Base-by-base conservation (phyloP, 2,888 invertebrate genomes). In the Geophilus truncorum region DNA sequence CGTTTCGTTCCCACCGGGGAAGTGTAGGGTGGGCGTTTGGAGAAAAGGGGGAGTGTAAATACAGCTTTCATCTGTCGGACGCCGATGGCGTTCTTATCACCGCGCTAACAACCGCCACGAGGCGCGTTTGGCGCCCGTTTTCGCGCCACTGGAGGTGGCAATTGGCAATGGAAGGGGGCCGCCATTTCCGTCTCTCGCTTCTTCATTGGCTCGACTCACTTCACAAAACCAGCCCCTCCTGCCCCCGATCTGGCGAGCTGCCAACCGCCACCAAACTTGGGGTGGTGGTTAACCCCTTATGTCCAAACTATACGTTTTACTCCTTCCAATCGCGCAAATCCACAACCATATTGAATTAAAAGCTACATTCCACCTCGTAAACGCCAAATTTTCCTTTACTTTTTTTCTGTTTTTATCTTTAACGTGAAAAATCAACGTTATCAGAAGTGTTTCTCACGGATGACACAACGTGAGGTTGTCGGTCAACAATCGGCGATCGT, bases 101-200 rank as follows among this genome's bases (percentile, higher is more conserved):
- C 62, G 62, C 62, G 62, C 62, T 62, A 62, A 62, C 62, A 62
- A 62, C 62, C 62, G 62, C 62, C 62, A 62, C 62, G 62, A 62
- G 62, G 62, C 62, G 62, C 62, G 62, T 62, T 62, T 62, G 62
- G 62, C 62, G 23, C 62, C 62, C 62, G 62, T 62, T 62, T 62
- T 62, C 62, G 62, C 62, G 62, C 62, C 62, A 62, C 62, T 62
- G 62, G 62, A 62, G 62, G 62, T 62, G 62, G 62, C 62, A 62
- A 62, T 62, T 62, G 62, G 62, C 62, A 62, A 23, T 62, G 62
- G 62, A 3, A 62, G 62, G 62, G 62, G 62, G 62, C 62, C 62
- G 62, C 62, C 62, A 62, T 62, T 62, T 62, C 62, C 62, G 62
- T 62, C 62, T 23, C 62, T 62, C 62, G 62, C 62, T 62, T 62